These are phyloP conservation scores for Yasuhikotakia modesta DNA, from an alignment of 2,797 vertebrate genomes.

Conservation along the genomic window DNA sequence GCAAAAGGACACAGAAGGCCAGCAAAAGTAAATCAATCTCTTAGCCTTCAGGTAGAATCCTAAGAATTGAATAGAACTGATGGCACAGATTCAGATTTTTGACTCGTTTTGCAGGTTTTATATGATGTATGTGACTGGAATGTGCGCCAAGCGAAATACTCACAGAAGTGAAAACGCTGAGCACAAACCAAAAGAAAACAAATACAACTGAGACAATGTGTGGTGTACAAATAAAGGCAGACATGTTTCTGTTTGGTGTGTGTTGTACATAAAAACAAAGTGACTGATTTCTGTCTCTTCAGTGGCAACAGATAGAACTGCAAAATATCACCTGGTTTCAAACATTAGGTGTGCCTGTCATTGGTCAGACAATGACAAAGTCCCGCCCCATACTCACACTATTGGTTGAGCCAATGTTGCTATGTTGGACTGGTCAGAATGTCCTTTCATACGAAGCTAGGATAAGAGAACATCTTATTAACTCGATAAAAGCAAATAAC, in stretches of 20 bases:
- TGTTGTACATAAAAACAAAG: too few species aligned
- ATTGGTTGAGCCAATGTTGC: background rate
- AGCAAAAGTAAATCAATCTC: conserved; percentile 51
- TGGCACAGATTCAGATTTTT: conserved; percentile 31
- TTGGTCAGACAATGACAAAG: background rate
- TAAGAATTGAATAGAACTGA: conserved; percentile 28
- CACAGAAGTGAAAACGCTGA: background rate
- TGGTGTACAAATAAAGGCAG: background rate
- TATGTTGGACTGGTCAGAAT: background rate
- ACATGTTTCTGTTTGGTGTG: too few species aligned
- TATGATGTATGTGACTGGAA: conserved; percentile 13
- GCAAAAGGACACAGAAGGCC: conserved; percentile 49
- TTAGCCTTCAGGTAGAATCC: conserved; percentile 18
- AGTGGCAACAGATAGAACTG: background rate
- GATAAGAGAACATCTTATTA: too few species aligned
- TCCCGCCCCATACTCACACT: background rate
- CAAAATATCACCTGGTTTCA: background rate
- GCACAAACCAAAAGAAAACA: background rate
- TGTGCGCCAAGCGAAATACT: background rate
- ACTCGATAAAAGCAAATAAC: background rate
- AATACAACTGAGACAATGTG: conserved; percentile 7
- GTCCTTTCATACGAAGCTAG: background rate
- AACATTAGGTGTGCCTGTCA: background rate
- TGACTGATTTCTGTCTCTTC: background rate
- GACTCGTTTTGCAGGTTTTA: conserved; percentile 40